These are phyloP conservation scores for Cylas formicarius DNA, from an alignment of 1,140 invertebrate species.

Conservation along the genomic window DNA sequence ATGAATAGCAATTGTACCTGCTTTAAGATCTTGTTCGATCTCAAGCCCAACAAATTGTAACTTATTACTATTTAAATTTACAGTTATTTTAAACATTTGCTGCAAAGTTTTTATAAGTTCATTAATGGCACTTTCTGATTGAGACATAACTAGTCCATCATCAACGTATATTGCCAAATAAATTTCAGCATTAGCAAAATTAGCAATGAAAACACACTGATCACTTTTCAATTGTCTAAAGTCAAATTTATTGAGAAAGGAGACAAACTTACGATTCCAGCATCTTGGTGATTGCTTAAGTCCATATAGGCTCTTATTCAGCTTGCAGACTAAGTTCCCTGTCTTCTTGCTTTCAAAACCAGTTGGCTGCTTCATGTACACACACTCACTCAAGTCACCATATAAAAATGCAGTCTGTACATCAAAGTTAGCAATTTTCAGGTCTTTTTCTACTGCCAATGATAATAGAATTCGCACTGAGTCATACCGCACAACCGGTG, in stretches of 20 bases:
- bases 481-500: slow-evolving; percentile 26
- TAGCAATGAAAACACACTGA: slow-evolving; percentile 2
- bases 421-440: slow-evolving; percentile 4
- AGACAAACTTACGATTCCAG: slow-evolving; percentile 37
- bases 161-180: slow-evolving; percentile 12
- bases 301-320: slow-evolving; percentile 43
- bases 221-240: slow-evolving; percentile 9
- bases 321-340: slow-evolving; percentile 16
- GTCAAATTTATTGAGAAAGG: slow-evolving; percentile 5
- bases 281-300: slow-evolving; percentile 42
- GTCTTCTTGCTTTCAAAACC: slow-evolving; percentile 29
- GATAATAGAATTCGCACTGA: background rate
- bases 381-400: slow-evolving; percentile 3
- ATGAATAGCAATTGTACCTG: slow-evolving; percentile 3
- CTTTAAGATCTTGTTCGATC: background rate
- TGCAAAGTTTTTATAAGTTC: background rate
- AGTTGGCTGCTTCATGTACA: slow-evolving; percentile 34
- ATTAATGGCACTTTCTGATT: background rate
- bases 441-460: slow-evolving; percentile 1
- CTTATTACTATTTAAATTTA: slow-evolving; percentile 4
- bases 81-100: background rate
- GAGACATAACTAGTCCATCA: slow-evolving; percentile 8
- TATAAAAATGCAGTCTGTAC: slow-evolving; percentile 7
- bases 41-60: background rate
- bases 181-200: background rate